Evolutionary conservation across 2,113 vertebrate genomes (phyloP), one percentile per base, ranked within the genome.

Genomic region (Hippocampus zosterae): DNA sequence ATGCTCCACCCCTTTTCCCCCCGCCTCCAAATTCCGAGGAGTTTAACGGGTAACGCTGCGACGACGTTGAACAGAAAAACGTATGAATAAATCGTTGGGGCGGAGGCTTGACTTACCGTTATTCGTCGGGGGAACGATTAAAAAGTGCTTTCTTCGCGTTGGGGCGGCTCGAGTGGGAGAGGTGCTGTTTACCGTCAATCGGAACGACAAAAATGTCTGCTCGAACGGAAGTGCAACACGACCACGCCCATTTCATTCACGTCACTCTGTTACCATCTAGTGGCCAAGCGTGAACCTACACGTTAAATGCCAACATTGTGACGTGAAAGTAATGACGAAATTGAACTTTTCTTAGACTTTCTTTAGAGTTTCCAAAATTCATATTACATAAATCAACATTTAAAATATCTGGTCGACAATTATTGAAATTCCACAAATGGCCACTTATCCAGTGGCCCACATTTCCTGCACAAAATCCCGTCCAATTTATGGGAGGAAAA

Each of bases 121-220:
- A 29, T 41, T 6, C 0, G 67, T 56, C 29, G 18, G n/a, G 3
- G 3, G 13, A 56, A n/a, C 6, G 52, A 60, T 16, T 1, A 60
- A 60, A 1, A 16, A 48, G 57, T 37, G 8, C 21, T 27, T 53
- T 46, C 2, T 50, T 10, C 10, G 3, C 48, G 5, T 48, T 8
- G 0, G 44, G 13, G 2, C 1, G 19, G 10, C 12, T 23, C 3
- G 2, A 16, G 21, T 12, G 1, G 25, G 57, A 1, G 25, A 56
- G 61, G 68, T 65, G n/a, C 46, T 41, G 48, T 79, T 66, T 59
- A 41, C 42, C 55, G 65, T 80, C 65, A 64, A 44, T 41, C 52
- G 67, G 69, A 78, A 82, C 74, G 57, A 46, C 2, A 85, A 88
- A 83, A 84, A 88, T 82, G 77, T 86, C 75, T 18, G 67, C 19